Percentiles rank a stretch among this genome's conserved stretches.
Evolutionary conservation across 2,797 vertebrate genomes (phyloP).

Genomic region (Petrocephalus sullivani): DNA sequence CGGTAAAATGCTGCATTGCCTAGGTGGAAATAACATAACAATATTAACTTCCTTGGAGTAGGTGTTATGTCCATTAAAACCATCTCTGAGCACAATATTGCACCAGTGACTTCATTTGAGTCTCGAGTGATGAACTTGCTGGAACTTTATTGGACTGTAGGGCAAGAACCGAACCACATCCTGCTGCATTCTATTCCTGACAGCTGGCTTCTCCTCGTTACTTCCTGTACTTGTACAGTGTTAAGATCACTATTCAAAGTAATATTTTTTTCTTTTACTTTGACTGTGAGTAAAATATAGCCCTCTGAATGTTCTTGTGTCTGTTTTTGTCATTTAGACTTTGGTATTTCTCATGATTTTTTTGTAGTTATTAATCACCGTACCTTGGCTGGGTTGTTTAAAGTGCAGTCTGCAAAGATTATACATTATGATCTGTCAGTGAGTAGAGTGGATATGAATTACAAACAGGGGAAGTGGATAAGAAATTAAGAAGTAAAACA

Average conservation of each 20-base stretch:
- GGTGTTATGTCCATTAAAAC: neutral
- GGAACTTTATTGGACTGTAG: conserved; percentile 11
- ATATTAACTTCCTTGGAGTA: neutral
- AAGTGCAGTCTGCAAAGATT: conserved; percentile 10
- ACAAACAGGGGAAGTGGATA: neutral
- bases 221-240: neutral
- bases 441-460: neutral
- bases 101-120: conserved; percentile 32
- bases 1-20: neutral
- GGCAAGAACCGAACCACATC: conserved; percentile 6
- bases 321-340: conserved; percentile 39
- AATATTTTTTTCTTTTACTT: neutral
- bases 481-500: neutral
- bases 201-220: conserved; percentile 12
- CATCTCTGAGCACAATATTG: conserved; percentile 29
- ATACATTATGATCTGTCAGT: neutral
- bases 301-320: conserved; percentile 18
- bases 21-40: neutral
- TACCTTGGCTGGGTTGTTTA: conserved; percentile 23
- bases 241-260: neutral
- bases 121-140: conserved; percentile 18
- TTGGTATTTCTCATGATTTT: conserved; percentile 25
- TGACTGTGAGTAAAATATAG: conserved; percentile 19
- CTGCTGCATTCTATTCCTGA: conserved; percentile 17
- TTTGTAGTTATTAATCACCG: conserved; percentile 38